Evolutionary conservation across 1,140 invertebrate genomes (phyloP), one percentile per base, ranked within the genome.

Genomic region (Bombus polaris): DNA sequence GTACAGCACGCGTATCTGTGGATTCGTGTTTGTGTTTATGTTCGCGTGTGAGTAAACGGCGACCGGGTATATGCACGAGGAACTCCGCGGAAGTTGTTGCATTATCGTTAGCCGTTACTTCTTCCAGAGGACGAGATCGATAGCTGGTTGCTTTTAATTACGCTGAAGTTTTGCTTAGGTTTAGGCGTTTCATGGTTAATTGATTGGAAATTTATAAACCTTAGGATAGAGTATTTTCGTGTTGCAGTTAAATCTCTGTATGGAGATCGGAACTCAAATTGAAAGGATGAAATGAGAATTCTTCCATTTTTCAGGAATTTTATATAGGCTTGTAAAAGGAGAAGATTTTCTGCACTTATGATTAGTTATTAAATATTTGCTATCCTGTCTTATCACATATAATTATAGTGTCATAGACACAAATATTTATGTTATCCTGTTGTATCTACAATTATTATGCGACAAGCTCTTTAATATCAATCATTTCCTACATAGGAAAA

Each of bases 31-130:
- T 68, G 47, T 47, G 47, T 28, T 39, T 8, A 35, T 35, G 68
- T 73, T n/a, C 32, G 32, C n/a, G 80, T 72, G 37, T 59, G 66
- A 37, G 71, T 75, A 44, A 81, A 74, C 47, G 81, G 3, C 73
- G 42, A 13, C 47, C 35, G n/a, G 28, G 12, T 73, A 59, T 13
- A 44, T 47, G 25, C n/a, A 65, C 28, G 68, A n/a, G 71, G 68
- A 86, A 83, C 66, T 73, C 70, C 10, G 42, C 71, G 78, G 79
- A 75, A 71, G 62, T 81, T 81, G 79, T 81, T 81, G 74, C 79
- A 85, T 85, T 85, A 85, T 81, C 84, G 84, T 85, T 85, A 81
- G 62, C 37, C 71, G 57, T 81, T 81, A 66, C 79, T 68, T 81
- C 70, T 85, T 73, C 71, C 32, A 62, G 42, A 6, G 12, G n/a